Conservation (phyloP, 1,140 invertebrate genomes). For the Drosophila mojavensis region DNA sequence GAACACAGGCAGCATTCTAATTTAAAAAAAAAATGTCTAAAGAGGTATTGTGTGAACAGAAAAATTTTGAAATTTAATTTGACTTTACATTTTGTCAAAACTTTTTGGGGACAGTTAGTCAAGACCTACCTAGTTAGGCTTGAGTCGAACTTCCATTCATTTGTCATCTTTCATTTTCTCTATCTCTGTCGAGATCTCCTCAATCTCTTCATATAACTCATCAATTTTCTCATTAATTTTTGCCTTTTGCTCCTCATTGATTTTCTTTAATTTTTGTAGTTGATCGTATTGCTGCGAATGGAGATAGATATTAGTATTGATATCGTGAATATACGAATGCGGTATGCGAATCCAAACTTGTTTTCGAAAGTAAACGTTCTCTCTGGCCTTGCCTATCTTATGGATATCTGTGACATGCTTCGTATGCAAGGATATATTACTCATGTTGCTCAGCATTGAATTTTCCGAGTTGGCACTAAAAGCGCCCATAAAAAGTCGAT, state of each 20-base stretch:
- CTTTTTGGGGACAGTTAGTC: no score
- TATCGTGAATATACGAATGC: no score
- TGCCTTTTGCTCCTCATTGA: not conserved
- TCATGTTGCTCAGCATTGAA: not conserved
- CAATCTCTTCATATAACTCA: not conserved
- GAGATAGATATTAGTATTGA: not conserved
- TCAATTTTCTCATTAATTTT: not conserved
- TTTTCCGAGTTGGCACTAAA: no score
- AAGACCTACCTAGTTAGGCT: not conserved
- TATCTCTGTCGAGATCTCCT: not conserved
- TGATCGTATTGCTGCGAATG: constrained; percentile 14
- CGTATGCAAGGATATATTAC: not conserved
- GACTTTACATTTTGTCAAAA: no score
- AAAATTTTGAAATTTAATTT: not conserved
- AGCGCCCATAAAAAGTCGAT: no score
- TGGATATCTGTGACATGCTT: not conserved
- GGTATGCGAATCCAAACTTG: constrained; percentile 3
- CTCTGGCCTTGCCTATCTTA: not conserved
- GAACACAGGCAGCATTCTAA: not conserved
- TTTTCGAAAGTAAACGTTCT: constrained; percentile 18
- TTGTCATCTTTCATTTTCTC: not conserved
- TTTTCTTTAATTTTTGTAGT: not conserved
- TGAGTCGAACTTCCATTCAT: not conserved
- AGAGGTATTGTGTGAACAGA: not conserved
- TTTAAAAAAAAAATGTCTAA: not conserved